A percentile compares a stretch with the other conserved stretches of the same genome.
These are phyloP conservation scores for Dipodomys spectabilis DNA, from an alignment of 2,113 vertebrate genomes.

Conservation along the genomic window DNA sequence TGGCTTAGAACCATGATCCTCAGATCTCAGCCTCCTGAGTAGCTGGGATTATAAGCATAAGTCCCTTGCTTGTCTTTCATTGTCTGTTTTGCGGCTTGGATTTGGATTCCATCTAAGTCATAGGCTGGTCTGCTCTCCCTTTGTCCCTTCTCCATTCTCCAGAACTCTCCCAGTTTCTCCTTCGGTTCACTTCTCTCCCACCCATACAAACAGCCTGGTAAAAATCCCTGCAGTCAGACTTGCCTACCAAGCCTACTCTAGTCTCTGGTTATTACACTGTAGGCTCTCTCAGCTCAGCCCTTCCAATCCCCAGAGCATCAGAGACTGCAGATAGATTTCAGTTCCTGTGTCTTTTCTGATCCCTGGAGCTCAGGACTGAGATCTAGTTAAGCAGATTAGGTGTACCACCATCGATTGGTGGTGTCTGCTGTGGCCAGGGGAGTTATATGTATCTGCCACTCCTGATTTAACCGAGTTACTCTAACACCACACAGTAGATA, in stretches of 20 bases:
- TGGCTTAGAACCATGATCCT: no score
- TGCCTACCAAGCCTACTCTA: neutral
- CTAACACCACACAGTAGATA: neutral
- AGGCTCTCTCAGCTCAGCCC: conserved; percentile 6
- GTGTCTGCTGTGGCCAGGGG: neutral
- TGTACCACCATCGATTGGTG: neutral
- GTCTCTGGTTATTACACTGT: neutral
- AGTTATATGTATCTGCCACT: conserved; percentile 21
- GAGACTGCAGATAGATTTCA: conserved; percentile 37
- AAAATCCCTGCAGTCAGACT: neutral
- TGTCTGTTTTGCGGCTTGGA: neutral
- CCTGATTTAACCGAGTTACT: conserved; percentile 39
- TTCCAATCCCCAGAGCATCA: neutral
- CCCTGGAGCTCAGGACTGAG: conserved; percentile 28
- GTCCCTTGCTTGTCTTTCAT: no score
- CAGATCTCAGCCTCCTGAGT: no score
- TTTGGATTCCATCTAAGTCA: neutral
- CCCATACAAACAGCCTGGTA: neutral
- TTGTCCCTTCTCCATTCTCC: neutral
- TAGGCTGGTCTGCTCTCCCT: neutral
- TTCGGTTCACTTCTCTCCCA: conserved; percentile 1
- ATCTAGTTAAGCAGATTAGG: conserved; percentile 57
- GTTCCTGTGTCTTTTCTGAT: conserved; percentile 34
- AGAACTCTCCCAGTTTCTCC: conserved; percentile 41
- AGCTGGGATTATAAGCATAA: no score